Conservation (phyloP, 2,113 vertebrate species). For the Progne subis region DNA sequence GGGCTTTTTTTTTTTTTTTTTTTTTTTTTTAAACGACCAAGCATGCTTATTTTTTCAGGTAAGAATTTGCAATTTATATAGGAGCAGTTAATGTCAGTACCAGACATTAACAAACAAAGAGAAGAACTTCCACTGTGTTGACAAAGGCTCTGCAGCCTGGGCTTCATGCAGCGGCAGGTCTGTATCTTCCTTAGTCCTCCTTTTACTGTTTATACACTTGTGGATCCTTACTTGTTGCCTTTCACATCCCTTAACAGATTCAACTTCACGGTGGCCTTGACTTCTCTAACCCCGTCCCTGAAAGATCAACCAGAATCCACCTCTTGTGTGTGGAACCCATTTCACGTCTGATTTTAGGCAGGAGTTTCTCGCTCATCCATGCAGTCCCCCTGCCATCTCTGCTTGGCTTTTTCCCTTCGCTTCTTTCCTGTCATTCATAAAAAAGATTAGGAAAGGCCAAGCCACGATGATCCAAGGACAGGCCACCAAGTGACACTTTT, state of each 20-base stretch:
- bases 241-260: not conserved
- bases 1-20: not conserved
- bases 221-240: not conserved
- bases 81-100: not conserved
- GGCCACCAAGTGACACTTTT: not conserved
- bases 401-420: accelerated
- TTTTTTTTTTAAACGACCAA: not conserved
- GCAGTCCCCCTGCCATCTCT: not conserved
- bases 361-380: not conserved
- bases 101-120: not conserved
- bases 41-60: not conserved
- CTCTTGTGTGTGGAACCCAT: not conserved
- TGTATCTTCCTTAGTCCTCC: not conserved
- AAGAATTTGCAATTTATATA: not conserved
- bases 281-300: not conserved
- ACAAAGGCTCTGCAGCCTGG: not conserved
- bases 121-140: not conserved
- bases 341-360: not conserved
- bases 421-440: not conserved
- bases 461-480: not conserved
- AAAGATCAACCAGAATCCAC: not conserved
- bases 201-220: not conserved
- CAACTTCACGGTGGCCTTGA: not conserved
- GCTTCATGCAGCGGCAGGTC: not conserved
- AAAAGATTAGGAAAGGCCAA: not conserved